Conservation (phyloP, 2,797 vertebrate species). For the Acrocephalus scirpaceus region DNA sequence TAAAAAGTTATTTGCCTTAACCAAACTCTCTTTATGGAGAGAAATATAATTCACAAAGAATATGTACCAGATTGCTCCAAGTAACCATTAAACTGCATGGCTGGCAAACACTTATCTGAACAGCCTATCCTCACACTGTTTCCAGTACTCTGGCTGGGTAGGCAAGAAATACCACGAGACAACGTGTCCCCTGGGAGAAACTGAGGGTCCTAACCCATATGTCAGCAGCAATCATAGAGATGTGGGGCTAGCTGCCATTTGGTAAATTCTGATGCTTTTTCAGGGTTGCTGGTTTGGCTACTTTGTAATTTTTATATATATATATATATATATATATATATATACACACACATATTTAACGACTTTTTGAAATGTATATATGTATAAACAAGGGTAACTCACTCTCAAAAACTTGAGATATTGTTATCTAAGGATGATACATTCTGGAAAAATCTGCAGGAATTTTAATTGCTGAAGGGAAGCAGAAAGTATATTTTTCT, state of each 20-base stretch:
- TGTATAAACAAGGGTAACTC: neutral
- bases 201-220: neutral
- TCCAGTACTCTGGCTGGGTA: neutral
- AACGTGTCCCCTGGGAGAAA: neutral
- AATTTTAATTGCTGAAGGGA: neutral
- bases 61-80: neutral
- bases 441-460: neutral
- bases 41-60: neutral
- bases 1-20: neutral
- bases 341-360: too few species aligned
- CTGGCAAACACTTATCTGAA: conserved; percentile 23
- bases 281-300: neutral
- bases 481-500: neutral
- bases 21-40: neutral
- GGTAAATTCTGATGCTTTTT: neutral
- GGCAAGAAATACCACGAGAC: neutral
- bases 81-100: neutral
- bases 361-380: neutral
- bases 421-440: neutral
- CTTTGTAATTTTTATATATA: neutral
- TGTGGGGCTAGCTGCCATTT: neutral
- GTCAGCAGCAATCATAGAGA: neutral
- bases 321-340: neutral
- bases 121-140: conserved; percentile 27
- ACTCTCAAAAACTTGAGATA: neutral